phyloP scores from a whole-genome alignment of 1,140 invertebrate species.

The Lutraria rhynchaena region DNA sequence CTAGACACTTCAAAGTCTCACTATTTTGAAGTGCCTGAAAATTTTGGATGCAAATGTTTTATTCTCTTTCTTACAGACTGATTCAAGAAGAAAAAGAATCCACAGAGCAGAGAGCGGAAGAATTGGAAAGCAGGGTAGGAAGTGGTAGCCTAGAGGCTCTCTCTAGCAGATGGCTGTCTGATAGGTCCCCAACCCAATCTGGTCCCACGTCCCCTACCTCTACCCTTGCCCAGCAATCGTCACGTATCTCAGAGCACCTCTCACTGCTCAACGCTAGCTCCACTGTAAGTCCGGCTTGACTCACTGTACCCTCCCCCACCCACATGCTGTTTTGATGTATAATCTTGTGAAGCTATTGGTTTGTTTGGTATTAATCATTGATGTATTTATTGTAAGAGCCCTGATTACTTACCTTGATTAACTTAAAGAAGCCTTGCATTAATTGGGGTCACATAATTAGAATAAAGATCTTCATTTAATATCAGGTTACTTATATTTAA shows the following conservation, averaged over 20 bases:
- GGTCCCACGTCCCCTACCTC: conserved; percentile 51
- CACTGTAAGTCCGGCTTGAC: conserved; percentile 40
- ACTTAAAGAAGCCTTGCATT: too few species aligned
- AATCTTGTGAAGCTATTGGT: neutral
- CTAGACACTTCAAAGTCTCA: too few species aligned
- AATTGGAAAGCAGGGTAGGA: conserved; percentile 97
- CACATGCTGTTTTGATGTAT: neutral
- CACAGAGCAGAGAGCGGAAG: conserved; percentile 96
- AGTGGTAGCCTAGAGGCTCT: conserved; percentile 84
- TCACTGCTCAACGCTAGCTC: conserved; percentile 37
- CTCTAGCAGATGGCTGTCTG: conserved; percentile 76
- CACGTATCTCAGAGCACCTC: conserved; percentile 36
- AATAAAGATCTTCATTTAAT: too few species aligned
- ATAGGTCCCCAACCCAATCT: conserved; percentile 81
- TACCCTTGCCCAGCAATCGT: conserved; percentile 8
- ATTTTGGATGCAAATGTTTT: too few species aligned
- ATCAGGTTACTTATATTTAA: too few species aligned
- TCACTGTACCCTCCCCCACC: neutral
- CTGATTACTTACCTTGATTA: too few species aligned
- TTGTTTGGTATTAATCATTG: too few species aligned
- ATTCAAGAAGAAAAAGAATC: conserved; percentile 99
- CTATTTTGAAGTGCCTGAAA: too few species aligned
- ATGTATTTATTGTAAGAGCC: too few species aligned
- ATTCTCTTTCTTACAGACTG: conserved; percentile 84
- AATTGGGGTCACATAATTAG: too few species aligned